Percentiles rank a stretch among this genome's conserved stretches.
Conservation (phyloP, 1,140 invertebrate species). For the Drosophila lacteicornis region DNA sequence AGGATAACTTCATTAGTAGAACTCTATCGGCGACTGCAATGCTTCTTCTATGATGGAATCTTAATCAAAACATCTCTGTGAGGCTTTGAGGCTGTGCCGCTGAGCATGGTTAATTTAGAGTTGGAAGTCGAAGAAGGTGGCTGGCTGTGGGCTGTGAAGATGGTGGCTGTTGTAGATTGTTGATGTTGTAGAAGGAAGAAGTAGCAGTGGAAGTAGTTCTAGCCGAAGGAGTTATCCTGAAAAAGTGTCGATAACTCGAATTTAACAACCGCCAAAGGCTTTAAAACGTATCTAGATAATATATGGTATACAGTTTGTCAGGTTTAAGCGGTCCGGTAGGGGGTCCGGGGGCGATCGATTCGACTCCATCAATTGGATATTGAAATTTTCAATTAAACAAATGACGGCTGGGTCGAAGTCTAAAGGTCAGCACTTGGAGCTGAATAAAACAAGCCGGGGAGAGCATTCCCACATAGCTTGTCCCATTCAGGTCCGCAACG, state of each 20-base stretch:
- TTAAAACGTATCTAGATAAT: slow-evolving; percentile 14
- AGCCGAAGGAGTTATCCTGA: slow-evolving; percentile 63
- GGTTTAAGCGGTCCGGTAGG: background rate
- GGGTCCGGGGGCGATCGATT: background rate
- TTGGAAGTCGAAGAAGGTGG: slow-evolving; percentile 62
- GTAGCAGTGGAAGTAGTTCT: slow-evolving; percentile 68
- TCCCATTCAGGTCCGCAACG: slow-evolving; percentile 1
- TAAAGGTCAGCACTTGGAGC: slow-evolving; percentile 4
- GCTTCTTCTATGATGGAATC: slow-evolving; percentile 40
- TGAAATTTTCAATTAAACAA: background rate
- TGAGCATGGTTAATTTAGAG: slow-evolving; percentile 55
- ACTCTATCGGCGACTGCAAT: slow-evolving; percentile 49
- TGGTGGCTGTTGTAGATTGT: slow-evolving; percentile 63
- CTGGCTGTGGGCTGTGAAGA: slow-evolving; percentile 67
- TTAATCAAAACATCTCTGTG: slow-evolving; percentile 40
- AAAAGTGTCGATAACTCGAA: slow-evolving; percentile 66
- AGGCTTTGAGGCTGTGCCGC: slow-evolving; percentile 30
- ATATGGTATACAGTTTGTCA: slow-evolving; percentile 25
- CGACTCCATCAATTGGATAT: background rate
- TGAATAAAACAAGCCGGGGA: background rate
- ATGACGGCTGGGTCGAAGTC: background rate
- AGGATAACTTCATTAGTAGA: slow-evolving; percentile 47
- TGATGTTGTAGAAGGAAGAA: slow-evolving; percentile 68
- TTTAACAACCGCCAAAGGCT: slow-evolving; percentile 56
- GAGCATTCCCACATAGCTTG: background rate